Evolutionary conservation across 2,888 invertebrate genomes (phyloP).

Genomic region (Seira ritae): DNA sequence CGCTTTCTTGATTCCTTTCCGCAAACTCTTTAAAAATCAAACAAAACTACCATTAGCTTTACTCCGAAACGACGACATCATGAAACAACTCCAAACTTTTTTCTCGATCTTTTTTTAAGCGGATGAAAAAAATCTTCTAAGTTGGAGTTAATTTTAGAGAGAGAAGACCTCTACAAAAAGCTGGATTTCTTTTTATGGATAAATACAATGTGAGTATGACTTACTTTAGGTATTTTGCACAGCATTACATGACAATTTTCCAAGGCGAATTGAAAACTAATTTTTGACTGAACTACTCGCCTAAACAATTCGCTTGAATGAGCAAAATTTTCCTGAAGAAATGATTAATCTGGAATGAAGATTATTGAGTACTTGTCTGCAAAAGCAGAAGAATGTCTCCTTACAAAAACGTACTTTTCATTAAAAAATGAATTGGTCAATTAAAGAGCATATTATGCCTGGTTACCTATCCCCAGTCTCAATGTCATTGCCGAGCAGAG

Average conservation of each 20-base stretch:
- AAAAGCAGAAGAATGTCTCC: too few species aligned
- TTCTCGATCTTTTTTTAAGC: neutral
- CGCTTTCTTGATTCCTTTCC: neutral
- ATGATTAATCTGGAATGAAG: too few species aligned
- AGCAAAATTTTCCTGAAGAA: too few species aligned
- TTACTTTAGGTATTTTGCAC: neutral
- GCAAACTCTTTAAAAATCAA: neutral
- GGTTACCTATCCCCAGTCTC: too few species aligned
- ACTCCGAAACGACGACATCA: neutral
- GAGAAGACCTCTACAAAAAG: neutral
- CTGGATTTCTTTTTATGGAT: neutral
- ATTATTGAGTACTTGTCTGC: too few species aligned
- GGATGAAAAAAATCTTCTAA: neutral
- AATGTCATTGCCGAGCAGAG: too few species aligned
- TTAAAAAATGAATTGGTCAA: too few species aligned
- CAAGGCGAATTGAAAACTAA: too few species aligned
- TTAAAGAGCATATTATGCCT: too few species aligned
- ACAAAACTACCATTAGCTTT: neutral
- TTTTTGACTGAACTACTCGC: too few species aligned
- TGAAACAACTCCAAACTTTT: neutral
- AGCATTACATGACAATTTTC: neutral
- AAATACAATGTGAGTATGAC: neutral
- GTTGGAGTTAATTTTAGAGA: neutral
- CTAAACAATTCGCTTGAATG: too few species aligned
- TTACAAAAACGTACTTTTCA: too few species aligned